phyloP scores from a whole-genome alignment of 23 tunicate species.

The Clavelina lepadiformis region DNA sequence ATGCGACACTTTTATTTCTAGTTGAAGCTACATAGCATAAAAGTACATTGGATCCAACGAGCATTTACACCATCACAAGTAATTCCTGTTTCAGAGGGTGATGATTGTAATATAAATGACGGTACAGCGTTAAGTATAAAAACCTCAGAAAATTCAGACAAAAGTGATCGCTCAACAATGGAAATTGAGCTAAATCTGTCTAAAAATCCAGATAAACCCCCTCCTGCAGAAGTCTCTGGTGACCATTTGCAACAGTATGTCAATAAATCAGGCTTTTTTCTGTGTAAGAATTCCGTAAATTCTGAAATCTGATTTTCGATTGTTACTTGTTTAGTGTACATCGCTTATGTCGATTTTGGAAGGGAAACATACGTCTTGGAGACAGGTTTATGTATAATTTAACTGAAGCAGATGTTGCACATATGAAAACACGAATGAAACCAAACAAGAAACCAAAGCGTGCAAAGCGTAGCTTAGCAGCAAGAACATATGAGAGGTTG shows the following conservation, averaged over 20 bases:
- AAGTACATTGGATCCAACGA: background rate
- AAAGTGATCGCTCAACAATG: too few species aligned
- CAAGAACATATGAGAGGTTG: too few species aligned
- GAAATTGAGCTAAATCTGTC: background rate
- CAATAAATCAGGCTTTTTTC: background rate
- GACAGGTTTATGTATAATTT: constrained; percentile 16
- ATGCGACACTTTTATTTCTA: background rate
- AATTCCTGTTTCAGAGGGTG: too few species aligned
- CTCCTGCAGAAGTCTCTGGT: constrained; percentile 1
- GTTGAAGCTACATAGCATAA: background rate
- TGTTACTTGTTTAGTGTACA: constrained; percentile 12
- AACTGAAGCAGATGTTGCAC: constrained; percentile 13
- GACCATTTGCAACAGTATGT: constrained; percentile 23
- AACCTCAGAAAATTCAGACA: too few species aligned
- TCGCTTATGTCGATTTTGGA: constrained; percentile 27
- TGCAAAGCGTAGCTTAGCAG: too few species aligned
- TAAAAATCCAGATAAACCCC: constrained; percentile 15
- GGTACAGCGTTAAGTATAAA: too few species aligned
- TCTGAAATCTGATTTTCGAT: background rate
- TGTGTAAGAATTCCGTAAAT: background rate
- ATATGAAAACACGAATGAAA: background rate
- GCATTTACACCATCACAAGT: too few species aligned
- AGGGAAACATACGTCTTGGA: constrained; percentile 26
- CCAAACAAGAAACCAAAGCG: background rate
- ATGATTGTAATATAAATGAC: too few species aligned